Percentiles rank a stretch among this genome's conserved stretches.
These are phyloP conservation scores for Pseudonaja textilis DNA, from an alignment of 2,113 vertebrate genomes.

Conservation along the genomic window DNA sequence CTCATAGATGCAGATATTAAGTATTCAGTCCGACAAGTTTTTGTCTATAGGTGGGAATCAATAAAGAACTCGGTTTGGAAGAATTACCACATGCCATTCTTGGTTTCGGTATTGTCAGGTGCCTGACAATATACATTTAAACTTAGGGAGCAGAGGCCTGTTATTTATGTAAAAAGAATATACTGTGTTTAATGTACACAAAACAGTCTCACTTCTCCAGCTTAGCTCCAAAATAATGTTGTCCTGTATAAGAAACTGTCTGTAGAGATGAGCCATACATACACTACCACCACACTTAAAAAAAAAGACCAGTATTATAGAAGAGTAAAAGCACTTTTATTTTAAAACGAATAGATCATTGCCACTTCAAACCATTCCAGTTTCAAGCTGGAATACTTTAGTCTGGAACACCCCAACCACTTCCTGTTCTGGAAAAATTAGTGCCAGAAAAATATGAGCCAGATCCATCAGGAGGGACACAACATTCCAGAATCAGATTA, in stretches of 20 bases:
- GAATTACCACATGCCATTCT: neutral
- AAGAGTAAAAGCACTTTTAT: neutral
- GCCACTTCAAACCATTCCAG: neutral
- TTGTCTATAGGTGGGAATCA: neutral
- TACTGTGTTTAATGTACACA: neutral
- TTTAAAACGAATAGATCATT: neutral
- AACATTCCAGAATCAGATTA: neutral
- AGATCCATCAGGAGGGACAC: neutral
- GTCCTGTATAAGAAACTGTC: neutral
- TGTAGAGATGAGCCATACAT: neutral
- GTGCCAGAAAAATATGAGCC: neutral
- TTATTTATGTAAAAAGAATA: neutral
- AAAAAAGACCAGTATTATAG: neutral
- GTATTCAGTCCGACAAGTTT: neutral
- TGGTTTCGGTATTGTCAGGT: neutral
- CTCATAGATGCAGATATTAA: neutral
- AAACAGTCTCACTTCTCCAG: neutral
- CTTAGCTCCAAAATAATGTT: neutral
- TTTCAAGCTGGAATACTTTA: neutral
- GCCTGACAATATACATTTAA: neutral
- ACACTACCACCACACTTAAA: neutral
- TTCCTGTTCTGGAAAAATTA: neutral
- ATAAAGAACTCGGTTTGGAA: neutral
- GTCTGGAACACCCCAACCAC: neutral
- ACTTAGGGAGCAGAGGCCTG: neutral